phyloP scores from a whole-genome alignment of 2,113 vertebrate species.

The Tinamus guttatus region DNA sequence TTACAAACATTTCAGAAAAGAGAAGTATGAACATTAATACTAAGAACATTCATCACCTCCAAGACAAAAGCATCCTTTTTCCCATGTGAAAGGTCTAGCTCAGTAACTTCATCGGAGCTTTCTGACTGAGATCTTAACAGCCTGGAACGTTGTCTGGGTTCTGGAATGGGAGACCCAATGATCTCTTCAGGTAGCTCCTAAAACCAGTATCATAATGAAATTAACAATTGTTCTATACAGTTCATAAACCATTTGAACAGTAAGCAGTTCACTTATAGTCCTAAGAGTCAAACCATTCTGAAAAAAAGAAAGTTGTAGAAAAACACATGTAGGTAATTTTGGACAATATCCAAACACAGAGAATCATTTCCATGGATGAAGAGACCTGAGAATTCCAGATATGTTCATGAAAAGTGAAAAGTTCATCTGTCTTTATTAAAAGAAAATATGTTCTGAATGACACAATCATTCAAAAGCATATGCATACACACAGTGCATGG shows the following conservation, averaged over 20 bases:
- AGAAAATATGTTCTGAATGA: background rate
- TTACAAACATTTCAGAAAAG: background rate
- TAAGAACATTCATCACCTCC: slow-evolving; percentile 82
- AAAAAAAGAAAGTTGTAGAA: background rate
- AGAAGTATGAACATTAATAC: background rate
- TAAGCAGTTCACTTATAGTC: background rate
- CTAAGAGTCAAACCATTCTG: background rate
- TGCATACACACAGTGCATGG: too few relatives aligned
- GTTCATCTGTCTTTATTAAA: background rate
- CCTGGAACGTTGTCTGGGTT: slow-evolving; percentile 90
- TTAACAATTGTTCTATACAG: background rate
- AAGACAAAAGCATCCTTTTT: slow-evolving; percentile 98
- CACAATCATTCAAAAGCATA: background rate
- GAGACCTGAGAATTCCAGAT: background rate
- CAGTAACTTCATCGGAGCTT: slow-evolving; percentile 95
- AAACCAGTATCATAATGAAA: background rate
- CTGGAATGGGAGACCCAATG: slow-evolving; percentile 93
- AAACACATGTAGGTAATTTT: background rate
- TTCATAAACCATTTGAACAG: background rate
- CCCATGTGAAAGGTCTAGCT: slow-evolving; percentile 96
- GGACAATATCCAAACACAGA: background rate
- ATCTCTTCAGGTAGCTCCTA: slow-evolving; percentile 89
- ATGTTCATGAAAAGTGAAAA: background rate
- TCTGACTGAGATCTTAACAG: slow-evolving; percentile 95
- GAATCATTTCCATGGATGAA: background rate